These are phyloP conservation scores for Heloderma charlesbogerti DNA, from an alignment of 2,113 vertebrate genomes.

Conservation along the genomic window DNA sequence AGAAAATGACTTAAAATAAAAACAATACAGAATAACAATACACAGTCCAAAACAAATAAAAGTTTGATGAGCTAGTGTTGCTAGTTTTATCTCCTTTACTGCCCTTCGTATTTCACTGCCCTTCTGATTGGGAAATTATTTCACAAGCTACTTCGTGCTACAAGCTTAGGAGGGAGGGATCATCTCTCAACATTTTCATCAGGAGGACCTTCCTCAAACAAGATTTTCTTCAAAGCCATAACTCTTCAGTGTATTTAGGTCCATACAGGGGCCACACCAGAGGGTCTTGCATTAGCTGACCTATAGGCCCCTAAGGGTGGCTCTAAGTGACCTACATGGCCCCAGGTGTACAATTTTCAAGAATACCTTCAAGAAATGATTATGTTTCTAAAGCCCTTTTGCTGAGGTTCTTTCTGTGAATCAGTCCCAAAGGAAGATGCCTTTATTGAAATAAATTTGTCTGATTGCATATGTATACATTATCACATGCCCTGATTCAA, in stretches of 20 bases:
- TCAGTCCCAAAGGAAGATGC: neutral
- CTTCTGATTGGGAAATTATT: neutral
- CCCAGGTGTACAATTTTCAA: neutral
- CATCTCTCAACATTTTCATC: neutral
- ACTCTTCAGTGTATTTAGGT: neutral
- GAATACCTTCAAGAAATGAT: neutral
- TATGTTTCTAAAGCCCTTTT: neutral
- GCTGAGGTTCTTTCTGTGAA: neutral
- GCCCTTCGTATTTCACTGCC: neutral
- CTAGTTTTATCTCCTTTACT: neutral
- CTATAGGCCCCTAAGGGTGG: too few relatives aligned
- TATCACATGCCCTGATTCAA: neutral
- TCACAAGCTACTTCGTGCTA: neutral
- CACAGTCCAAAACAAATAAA: too few relatives aligned
- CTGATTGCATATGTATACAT: neutral
- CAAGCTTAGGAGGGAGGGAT: neutral
- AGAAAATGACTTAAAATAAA: too few relatives aligned
- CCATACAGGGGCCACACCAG: neutral
- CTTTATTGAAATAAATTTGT: neutral
- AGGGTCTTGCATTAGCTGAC: neutral
- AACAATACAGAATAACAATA: too few relatives aligned
- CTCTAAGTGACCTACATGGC: neutral
- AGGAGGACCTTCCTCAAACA: neutral
- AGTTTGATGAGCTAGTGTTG: too few relatives aligned
- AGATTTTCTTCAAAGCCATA: neutral